phyloP scores from a whole-genome alignment of 2,797 vertebrate genomes.

The Pitangus sulphuratus region DNA sequence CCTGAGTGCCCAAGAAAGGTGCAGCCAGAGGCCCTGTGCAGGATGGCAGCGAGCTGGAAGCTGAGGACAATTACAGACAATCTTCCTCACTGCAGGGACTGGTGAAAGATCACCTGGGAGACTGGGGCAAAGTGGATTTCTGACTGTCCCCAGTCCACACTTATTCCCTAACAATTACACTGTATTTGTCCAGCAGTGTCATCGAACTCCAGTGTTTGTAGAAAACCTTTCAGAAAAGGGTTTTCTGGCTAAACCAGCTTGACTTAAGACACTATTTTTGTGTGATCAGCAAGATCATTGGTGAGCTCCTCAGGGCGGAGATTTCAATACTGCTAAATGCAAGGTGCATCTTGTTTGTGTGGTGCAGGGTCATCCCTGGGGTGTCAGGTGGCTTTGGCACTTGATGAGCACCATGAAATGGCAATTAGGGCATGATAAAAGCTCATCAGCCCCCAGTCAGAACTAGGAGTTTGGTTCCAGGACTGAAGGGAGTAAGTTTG shows the following conservation, averaged over 20 bases:
- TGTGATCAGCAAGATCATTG: too few relatives aligned
- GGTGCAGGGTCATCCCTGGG: not conserved
- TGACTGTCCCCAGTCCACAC: not conserved
- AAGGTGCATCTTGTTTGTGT: not conserved
- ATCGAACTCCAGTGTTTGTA: not conserved
- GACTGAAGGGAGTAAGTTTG: not conserved
- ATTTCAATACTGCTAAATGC: not conserved
- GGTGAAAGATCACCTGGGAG: not conserved
- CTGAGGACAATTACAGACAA: not conserved
- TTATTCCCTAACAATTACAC: not conserved
- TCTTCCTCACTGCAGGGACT: not conserved
- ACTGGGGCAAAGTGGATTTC: not conserved
- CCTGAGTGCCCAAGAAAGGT: rapidly evolving
- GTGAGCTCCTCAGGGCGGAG: not conserved
- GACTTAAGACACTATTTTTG: rapidly evolving
- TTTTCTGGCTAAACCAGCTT: not conserved
- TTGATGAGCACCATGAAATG: not conserved
- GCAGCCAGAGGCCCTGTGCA: not conserved
- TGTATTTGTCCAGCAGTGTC: not conserved
- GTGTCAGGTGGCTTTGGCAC: not conserved
- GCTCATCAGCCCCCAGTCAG: not conserved
- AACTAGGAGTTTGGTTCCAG: not conserved
- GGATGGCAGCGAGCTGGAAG: not conserved
- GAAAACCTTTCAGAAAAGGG: not conserved
- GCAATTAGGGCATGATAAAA: not conserved